Evolutionary conservation across 1,140 invertebrate species (phyloP).

Genomic region (Drosophila elegans): DNA sequence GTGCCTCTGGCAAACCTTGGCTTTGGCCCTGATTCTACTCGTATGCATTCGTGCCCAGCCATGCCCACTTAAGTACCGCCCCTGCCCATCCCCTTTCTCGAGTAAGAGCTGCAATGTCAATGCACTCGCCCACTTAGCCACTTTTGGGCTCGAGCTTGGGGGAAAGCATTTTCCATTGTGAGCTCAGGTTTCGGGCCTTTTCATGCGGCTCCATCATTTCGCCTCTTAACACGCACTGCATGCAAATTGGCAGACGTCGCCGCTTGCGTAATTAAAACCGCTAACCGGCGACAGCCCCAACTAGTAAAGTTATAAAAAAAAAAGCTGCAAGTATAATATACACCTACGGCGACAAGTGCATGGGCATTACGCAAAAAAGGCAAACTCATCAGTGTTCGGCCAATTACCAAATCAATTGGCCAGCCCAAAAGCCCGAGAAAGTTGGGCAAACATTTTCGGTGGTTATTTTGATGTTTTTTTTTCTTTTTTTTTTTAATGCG

Average conservation of each 20-base stretch:
- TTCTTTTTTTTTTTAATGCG: background rate
- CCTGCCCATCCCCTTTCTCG: background rate
- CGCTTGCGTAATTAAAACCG: slow-evolving; percentile 47
- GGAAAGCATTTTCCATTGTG: slow-evolving; percentile 49
- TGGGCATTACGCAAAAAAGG: slow-evolving; percentile 40
- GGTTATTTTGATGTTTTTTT: background rate
- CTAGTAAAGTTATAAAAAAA: background rate
- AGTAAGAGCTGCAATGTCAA: slow-evolving; percentile 24
- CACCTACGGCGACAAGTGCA: slow-evolving; percentile 33
- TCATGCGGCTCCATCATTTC: slow-evolving; percentile 15
- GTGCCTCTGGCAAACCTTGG: slow-evolving; percentile 21
- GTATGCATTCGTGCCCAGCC: slow-evolving; percentile 14
- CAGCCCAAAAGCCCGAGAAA: slow-evolving; percentile 26
- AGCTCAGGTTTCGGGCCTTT: slow-evolving; percentile 36
- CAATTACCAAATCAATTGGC: slow-evolving; percentile 45
- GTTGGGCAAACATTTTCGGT: slow-evolving; percentile 32
- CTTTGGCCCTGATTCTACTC: slow-evolving; percentile 35
- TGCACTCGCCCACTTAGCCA: slow-evolving; percentile 47
- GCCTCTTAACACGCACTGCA: slow-evolving; percentile 45
- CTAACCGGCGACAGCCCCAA: slow-evolving; percentile 27
- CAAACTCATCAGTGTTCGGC: slow-evolving; percentile 12
- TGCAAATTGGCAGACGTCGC: slow-evolving; percentile 46
- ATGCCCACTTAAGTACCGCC: slow-evolving; percentile 26
- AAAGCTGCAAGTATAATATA: slow-evolving; percentile 8
- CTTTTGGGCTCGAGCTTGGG: slow-evolving; percentile 21